phyloP scores from a whole-genome alignment of 2,888 invertebrate genomes.

The Cistogaster globosa region DNA sequence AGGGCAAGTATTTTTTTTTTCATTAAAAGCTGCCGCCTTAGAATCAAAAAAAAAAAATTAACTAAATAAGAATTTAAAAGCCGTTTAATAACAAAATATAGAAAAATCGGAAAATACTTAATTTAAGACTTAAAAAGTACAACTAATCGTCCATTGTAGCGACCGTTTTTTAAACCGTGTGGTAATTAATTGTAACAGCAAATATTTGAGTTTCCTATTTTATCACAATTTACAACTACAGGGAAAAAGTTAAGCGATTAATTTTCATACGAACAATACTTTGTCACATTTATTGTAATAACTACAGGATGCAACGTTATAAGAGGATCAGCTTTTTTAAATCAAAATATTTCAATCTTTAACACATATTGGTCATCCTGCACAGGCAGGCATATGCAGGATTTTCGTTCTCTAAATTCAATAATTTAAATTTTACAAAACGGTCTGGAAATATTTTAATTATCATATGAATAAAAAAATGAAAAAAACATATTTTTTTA shows the following conservation, averaged over 20 bases:
- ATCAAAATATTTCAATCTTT: not conserved
- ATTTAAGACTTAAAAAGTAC: too few relatives aligned
- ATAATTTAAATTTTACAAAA: constrained; percentile 7
- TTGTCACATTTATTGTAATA: not conserved
- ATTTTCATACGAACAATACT: not conserved
- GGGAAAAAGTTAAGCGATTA: not conserved
- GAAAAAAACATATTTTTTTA: constrained; percentile 9
- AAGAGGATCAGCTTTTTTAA: not conserved
- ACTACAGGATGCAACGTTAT: not conserved
- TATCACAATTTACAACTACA: not conserved
- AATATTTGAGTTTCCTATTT: too few relatives aligned
- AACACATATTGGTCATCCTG: not conserved
- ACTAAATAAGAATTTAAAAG: too few relatives aligned
- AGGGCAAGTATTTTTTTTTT: too few relatives aligned
- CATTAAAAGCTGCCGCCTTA: too few relatives aligned
- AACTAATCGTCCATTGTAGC: too few relatives aligned
- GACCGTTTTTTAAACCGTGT: too few relatives aligned
- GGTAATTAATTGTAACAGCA: too few relatives aligned
- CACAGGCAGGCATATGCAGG: not conserved
- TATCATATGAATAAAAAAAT: not conserved
- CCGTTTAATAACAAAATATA: too few relatives aligned
- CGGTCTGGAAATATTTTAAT: constrained; percentile 32
- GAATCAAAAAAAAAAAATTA: too few relatives aligned
- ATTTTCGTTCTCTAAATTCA: constrained; percentile 8
- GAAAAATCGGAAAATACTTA: too few relatives aligned